Percentiles rank a stretch among this genome's conserved stretches.
These are phyloP conservation scores for Mastigias papua DNA, from an alignment of 30 jellyfish, hydroid and myxozoan genomes.

Conservation along the genomic window DNA sequence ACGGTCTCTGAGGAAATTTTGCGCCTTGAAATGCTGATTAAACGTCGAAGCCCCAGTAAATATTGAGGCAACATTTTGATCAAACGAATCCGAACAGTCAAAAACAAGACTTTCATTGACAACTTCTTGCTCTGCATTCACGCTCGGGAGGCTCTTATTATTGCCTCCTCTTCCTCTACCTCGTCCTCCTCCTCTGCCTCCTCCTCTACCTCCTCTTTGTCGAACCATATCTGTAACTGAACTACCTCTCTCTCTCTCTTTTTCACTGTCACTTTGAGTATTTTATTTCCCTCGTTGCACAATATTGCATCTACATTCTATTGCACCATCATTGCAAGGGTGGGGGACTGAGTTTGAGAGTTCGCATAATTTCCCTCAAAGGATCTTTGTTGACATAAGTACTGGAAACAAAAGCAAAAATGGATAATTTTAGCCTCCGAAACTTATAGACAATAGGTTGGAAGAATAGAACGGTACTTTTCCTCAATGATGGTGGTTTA, in stretches of 20 bases:
- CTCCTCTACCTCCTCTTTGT: neutral
- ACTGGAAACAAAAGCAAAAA: no score
- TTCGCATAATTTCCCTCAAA: no score
- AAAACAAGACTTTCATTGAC: neutral
- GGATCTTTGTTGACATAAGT: no score
- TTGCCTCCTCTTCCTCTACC: conserved; percentile 3
- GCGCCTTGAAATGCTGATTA: conserved; percentile 62
- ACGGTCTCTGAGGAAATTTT: conserved; percentile 26
- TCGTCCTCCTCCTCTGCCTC: neutral
- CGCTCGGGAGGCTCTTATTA: neutral
- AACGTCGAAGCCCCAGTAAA: conserved; percentile 36
- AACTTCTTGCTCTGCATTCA: neutral
- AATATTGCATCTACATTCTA: neutral
- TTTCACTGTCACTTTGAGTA: neutral
- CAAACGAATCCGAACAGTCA: conserved; percentile 9
- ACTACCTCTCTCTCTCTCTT: neutral
- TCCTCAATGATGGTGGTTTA: no score
- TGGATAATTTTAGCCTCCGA: no score
- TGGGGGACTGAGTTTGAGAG: no score
- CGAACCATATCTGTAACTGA: neutral
- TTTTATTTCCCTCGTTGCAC: neutral
- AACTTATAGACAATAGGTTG: no score
- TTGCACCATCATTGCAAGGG: neutral
- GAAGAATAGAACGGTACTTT: no score
- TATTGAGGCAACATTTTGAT: conserved; percentile 8